Evolutionary conservation across 2,888 invertebrate species (phyloP), one percentile per base, ranked within the genome.

Genomic region (Diloba caeruleocephala): DNA sequence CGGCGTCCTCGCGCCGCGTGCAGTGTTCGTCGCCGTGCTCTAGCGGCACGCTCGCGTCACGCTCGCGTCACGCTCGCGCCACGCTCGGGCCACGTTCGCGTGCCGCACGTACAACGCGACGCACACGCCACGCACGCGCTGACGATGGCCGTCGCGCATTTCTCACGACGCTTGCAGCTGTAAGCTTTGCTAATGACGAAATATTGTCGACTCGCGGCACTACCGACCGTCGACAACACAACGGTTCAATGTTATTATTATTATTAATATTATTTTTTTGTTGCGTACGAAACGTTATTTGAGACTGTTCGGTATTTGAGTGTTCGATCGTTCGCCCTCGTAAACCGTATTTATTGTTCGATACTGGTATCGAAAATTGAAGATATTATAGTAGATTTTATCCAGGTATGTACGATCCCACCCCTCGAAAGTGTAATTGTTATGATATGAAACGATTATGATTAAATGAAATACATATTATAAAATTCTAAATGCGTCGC

Each of bases 1-100:
- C 95, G 97, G 84, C 97, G 98, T 71, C 97, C 95, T 98, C 89
- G 98, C 98, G 46, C 29, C 58, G 67, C 49, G 54, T 54, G 44
- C 60, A 59, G 63, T 60, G 58, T 31, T 51, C 37, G 37, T 10
- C 7, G 9, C 15, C 15, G 31, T 19, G 37, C 23, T 25, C n/a
- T 10, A 14, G 37, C 7, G 17, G 29, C 17, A 8, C 39, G 32
- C 6, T 67, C 34, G 57, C 37, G 37, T 10, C 7, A 33, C 23
- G 29, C n/a, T 10, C 17, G 37, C 7, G 17, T 23, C 17, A 8
- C 39, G 32, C 6, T 67, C 90, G 55, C 71, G 70, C 51, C 39
- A 46, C 42, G 53, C 57, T 39, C 51, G 62, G 28, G 45, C 54
- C 49, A 59, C 34, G 19, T 19, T 5, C 15, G 28, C 21, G 51